Percentiles rank a stretch among this genome's conserved stretches.
Conservation (phyloP, 92 coral and sea anemone genomes). For the Zoanthus sociatus region DNA sequence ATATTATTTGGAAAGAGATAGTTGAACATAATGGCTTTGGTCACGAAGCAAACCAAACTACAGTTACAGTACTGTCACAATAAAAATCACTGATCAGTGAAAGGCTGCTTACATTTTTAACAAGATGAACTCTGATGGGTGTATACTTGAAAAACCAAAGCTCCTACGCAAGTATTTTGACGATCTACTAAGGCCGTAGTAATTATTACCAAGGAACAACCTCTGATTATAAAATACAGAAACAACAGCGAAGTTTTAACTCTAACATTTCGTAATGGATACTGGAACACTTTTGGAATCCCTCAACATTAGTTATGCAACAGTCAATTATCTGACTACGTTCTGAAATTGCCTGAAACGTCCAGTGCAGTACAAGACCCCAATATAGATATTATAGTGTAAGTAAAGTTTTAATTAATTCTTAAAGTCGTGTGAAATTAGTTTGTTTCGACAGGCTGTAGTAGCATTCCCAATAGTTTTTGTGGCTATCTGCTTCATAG, state of each 20-base stretch:
- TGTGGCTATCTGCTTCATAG: too few relatives aligned
- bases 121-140: slow-evolving; percentile 43
- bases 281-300: slow-evolving; percentile 49
- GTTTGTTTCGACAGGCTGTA: slow-evolving; percentile 9
- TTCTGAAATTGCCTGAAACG: neutral
- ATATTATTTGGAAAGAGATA: slow-evolving; percentile 39
- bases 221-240: slow-evolving; percentile 44
- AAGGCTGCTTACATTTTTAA: slow-evolving; percentile 48
- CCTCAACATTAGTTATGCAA: slow-evolving; percentile 31
- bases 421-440: slow-evolving; percentile 3
- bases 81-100: slow-evolving; percentile 29
- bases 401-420: neutral
- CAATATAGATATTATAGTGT: neutral
- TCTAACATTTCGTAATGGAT: slow-evolving; percentile 35
- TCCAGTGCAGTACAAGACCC: slow-evolving; percentile 6
- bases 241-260: slow-evolving; percentile 44
- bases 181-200: slow-evolving; percentile 32
- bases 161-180: slow-evolving; percentile 10
- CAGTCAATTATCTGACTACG: neutral
- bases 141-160: slow-evolving; percentile 13
- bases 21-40: slow-evolving; percentile 57
- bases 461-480: neutral
- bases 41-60: slow-evolving; percentile 31
- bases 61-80: slow-evolving; percentile 7
- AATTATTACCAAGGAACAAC: slow-evolving; percentile 37